Evolutionary conservation across 2,113 vertebrate species (phyloP), one percentile per base, ranked within the genome.

Genomic region (Rhynchomys soricoides): DNA sequence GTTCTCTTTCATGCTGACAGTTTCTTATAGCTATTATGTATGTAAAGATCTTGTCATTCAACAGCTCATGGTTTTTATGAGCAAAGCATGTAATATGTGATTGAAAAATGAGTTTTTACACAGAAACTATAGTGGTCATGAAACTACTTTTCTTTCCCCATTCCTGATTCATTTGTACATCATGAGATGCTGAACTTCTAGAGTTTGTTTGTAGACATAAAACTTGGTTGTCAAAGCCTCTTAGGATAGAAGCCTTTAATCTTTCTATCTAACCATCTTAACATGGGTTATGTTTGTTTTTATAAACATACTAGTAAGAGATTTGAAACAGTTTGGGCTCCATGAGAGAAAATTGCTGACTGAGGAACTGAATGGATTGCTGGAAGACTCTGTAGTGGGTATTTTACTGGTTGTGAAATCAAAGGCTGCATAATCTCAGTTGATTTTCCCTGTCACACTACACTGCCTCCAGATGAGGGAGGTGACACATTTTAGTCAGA

Each of bases 281-380:
- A 93, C 96, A 96, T 75, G 86, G 94, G 94, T 98, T 96, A 93
- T 93, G 74, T 94, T 97, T 98, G 94, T 96, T 97, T 97, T 95
- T 55, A 83, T 96, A 97, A 97, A 96, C 82, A 94, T 62, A 83
- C 82, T 94, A 94, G 73, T 91, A 82, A 95, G 82, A 95, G 86
- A 89, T 95, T 92, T 94, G 77, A 95, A 95, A 57, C n/a, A 45
- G 71, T 95, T 90, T 52, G 92, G 88, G 71, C 66, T 94, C 43
- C 0, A 3, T 91, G 89, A 86, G 77, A 95, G n/a, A 90, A 68
- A 93, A 45, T 57, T 71, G 82, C 77, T 79, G 75, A 90, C 74
- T 96, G 89, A 96, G 86, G 92, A 95, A 94, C 86, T 82, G 86
- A 87, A 83, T 79, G 77, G 78, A 64, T 92, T 86, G 86, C 64